phyloP scores from a whole-genome alignment of 2,888 invertebrate genomes.

The Leptinotarsa juncta region DNA sequence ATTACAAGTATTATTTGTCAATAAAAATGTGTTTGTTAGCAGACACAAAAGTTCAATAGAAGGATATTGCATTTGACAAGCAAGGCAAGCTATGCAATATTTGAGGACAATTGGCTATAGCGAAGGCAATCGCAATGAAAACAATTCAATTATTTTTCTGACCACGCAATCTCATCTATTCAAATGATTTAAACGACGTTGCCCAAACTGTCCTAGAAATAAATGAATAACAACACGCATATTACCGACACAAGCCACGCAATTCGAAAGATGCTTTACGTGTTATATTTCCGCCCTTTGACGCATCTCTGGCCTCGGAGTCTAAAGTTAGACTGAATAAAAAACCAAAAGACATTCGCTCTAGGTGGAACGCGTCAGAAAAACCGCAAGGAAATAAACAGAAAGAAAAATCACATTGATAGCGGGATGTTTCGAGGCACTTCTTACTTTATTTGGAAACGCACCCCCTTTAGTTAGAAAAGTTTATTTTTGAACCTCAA shows the following conservation, averaged over 20 bases:
- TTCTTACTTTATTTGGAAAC: constrained; percentile 1
- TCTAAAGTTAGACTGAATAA: constrained; percentile 39
- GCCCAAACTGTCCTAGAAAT: background rate
- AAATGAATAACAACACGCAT: constrained; percentile 19
- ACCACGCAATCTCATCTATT: background rate
- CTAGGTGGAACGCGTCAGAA: constrained; percentile 26
- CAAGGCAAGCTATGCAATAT: too few species aligned
- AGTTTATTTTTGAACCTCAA: background rate
- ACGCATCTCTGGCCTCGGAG: constrained; percentile 28
- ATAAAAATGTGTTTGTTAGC: too few species aligned
- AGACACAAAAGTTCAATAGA: too few species aligned
- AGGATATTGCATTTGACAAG: too few species aligned
- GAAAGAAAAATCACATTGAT: constrained; percentile 13
- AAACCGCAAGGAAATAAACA: constrained; percentile 28
- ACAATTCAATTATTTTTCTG: background rate
- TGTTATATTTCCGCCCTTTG: constrained; percentile 26
- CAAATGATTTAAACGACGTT: background rate
- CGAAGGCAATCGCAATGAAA: too few species aligned
- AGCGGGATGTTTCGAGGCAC: constrained; percentile 10
- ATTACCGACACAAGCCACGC: constrained; percentile 25
- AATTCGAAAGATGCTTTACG: constrained; percentile 29
- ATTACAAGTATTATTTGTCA: too few species aligned
- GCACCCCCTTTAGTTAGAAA: background rate
- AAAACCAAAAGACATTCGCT: constrained; percentile 23
- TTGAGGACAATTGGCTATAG: too few species aligned